phyloP scores from a whole-genome alignment of 2,797 vertebrate genomes.

The Scomberomorus guttatus region DNA sequence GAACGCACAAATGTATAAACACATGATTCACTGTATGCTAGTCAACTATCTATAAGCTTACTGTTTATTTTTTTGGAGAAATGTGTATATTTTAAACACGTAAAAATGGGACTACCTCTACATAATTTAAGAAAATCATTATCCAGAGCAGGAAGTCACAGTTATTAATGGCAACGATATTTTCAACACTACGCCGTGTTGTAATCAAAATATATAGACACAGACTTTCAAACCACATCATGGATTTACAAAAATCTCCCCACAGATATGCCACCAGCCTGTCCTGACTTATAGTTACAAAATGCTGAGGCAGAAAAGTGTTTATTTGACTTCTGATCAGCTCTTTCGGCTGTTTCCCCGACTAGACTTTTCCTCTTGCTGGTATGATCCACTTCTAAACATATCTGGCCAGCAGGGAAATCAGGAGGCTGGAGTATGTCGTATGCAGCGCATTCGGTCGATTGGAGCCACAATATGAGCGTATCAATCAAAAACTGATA shows the following conservation, averaged over 20 bases:
- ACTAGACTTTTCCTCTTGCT: conserved; percentile 14
- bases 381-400: conserved; percentile 27
- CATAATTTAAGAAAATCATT: background rate
- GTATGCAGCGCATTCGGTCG: conserved; percentile 8
- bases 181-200: background rate
- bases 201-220: background rate
- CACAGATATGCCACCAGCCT: conserved; percentile 12
- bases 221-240: background rate
- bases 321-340: conserved; percentile 51
- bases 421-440: conserved; percentile 16
- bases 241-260: background rate
- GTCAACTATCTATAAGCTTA: conserved; percentile 3
- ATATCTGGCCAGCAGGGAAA: conserved; percentile 37
- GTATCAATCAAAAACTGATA: conserved; percentile 53
- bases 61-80: background rate
- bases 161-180: background rate
- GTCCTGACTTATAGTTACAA: conserved; percentile 16
- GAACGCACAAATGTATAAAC: conserved; percentile 39
- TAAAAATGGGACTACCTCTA: background rate
- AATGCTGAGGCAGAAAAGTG: conserved; percentile 31
- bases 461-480: conserved; percentile 34
- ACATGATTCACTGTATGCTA: conserved; percentile 17
- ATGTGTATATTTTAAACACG: background rate
- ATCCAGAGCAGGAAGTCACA: background rate
- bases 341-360: conserved; percentile 31